phyloP scores from a whole-genome alignment of 2,113 vertebrate species.

The Serilophus lunatus region DNA sequence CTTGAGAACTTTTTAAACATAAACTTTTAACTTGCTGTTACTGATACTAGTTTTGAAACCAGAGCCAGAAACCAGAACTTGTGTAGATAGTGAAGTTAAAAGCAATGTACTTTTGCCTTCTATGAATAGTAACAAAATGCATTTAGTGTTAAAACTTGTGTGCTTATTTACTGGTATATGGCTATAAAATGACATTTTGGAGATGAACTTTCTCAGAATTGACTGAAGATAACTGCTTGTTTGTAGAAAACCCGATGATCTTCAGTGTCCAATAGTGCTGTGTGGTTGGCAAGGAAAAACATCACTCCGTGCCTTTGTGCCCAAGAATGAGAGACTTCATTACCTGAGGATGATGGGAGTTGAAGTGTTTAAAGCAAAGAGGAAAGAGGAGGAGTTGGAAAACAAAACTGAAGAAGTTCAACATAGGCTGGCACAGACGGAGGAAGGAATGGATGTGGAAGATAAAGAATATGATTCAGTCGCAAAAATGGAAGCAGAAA shows the following conservation, averaged over 20 bases:
- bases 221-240: neutral
- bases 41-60: neutral
- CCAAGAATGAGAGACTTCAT: slow-evolving; percentile 92
- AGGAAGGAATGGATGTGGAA: neutral
- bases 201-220: neutral
- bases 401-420: neutral
- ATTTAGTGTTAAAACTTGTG: neutral
- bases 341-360: slow-evolving; percentile 96
- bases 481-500: slow-evolving; percentile 34
- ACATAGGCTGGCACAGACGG: neutral
- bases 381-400: slow-evolving; percentile 36
- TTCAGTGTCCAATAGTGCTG: slow-evolving; percentile 91
- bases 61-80: neutral
- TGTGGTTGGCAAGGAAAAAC: slow-evolving; percentile 97
- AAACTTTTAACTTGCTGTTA: neutral
- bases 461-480: neutral
- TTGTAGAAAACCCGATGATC: slow-evolving; percentile 78
- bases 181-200: neutral
- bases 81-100: neutral
- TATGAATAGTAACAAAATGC: neutral
- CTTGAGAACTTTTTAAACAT: neutral
- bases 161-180: neutral
- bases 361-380: slow-evolving; percentile 84
- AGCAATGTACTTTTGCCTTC: neutral
- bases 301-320: slow-evolving; percentile 93